phyloP scores from a whole-genome alignment of 2,797 vertebrate genomes.

The Carcharodon carcharias region DNA sequence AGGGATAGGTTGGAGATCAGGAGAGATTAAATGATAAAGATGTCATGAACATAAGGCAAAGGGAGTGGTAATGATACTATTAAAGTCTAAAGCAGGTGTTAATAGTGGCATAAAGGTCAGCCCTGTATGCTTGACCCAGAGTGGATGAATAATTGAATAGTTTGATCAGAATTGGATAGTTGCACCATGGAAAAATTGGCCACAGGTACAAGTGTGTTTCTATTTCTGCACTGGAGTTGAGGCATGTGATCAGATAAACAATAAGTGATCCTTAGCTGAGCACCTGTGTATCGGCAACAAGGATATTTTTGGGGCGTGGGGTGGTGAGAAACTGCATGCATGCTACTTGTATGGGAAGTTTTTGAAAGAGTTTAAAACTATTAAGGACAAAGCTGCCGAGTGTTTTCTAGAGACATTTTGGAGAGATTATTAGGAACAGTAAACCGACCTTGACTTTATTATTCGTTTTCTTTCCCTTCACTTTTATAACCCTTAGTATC shows the following conservation, averaged over 20 bases:
- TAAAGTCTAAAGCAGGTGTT: no score
- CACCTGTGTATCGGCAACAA: no score
- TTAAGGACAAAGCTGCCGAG: background rate
- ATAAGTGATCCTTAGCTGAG: background rate
- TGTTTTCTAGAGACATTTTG: background rate
- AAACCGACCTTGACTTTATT: background rate
- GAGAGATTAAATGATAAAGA: no score
- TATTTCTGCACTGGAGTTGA: background rate
- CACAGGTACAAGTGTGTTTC: background rate
- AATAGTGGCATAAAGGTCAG: no score
- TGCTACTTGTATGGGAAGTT: background rate
- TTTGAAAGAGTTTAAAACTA: background rate
- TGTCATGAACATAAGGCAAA: no score
- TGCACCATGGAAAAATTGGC: background rate
- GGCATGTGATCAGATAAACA: background rate
- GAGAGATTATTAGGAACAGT: background rate
- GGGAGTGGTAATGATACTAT: no score
- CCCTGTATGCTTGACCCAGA: no score
- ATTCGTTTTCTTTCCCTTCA: background rate
- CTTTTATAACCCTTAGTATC: background rate
- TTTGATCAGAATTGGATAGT: background rate
- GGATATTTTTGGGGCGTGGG: no score
- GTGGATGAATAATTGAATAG: background rate
- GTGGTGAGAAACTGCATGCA: no score
- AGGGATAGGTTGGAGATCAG: no score